Conservation (phyloP, 2,797 vertebrate genomes). For the Sciurus carolinensis region DNA sequence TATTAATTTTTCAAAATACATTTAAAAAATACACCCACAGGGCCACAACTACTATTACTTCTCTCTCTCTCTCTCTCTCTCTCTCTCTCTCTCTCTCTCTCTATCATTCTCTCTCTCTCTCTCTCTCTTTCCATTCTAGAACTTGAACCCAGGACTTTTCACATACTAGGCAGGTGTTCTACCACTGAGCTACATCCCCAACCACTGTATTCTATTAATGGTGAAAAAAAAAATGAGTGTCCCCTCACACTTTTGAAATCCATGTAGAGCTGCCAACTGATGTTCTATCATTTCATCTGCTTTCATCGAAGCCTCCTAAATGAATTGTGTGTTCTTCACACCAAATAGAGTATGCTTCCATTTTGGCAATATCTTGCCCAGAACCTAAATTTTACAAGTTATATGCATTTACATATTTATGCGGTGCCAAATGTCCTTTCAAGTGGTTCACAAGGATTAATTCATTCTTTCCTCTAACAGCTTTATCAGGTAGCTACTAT, state of each 20-base stretch:
- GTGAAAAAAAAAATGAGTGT: fast-evolving
- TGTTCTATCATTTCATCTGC: background rate
- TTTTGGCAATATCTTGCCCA: background rate
- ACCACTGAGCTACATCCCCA: too few species aligned
- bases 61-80: too few species aligned
- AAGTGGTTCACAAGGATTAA: background rate
- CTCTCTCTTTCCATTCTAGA: too few species aligned
- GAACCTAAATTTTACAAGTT: background rate
- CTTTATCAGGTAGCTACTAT: background rate
- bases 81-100: too few species aligned
- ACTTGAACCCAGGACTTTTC: too few species aligned
- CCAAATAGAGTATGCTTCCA: background rate
- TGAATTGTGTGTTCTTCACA: background rate
- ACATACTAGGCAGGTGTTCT: too few species aligned
- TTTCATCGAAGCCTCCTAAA: background rate
- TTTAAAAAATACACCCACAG: background rate
- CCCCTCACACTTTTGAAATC: fast-evolving
- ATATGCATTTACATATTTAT: background rate
- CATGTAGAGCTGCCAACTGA: fast-evolving
- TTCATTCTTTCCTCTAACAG: background rate
- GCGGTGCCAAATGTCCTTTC: too few species aligned
- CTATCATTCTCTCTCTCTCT: too few species aligned
- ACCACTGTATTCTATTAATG: background rate
- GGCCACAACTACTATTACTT: background rate
- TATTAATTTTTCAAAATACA: background rate